Base-by-base conservation (phyloP, 2,888 invertebrate species). In the Cordylochernes scorpioides region DNA sequence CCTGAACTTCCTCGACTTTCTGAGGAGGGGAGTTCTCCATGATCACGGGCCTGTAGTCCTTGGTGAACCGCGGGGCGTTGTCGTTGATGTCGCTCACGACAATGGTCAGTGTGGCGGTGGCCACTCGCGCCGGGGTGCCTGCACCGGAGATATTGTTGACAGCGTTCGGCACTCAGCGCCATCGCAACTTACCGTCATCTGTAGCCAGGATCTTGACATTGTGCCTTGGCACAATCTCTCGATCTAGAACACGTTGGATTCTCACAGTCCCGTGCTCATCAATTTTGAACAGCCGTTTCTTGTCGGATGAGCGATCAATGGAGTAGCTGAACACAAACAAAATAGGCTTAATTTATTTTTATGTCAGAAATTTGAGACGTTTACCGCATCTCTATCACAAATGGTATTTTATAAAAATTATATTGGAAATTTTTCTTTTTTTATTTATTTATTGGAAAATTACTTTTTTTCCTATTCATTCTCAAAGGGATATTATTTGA, bases 261-360 rank as follows among this genome's bases (percentile, higher is more conserved):
- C 44, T 42, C 8, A 54, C 46, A 4, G 44, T 44, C 26, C 53
- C 54, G 27, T 47, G 44, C 27, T 46, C 46, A 33, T 49, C 48
- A 17, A 53, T 53, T 18, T 44, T 45, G 39, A 53, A 53, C 32
- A 53, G 49, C 7, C 52, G 43, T 31, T 47, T 47, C 29, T 47
- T 46, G 35, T 53, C 53, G 5, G 50, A 48, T 36, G 46, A 41
- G 8, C 51, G 46, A 31, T 48, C 48, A 41, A 51, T 49, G 14
- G 48, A 45, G 44, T 51, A 42, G 7, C 39, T 40, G 5, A 3
- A 28, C 24, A 17, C 16, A 9, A 34, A n/a, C n/a, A n/a, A n/a
- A n/a, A n/a, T n/a, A n/a, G n/a, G n/a, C n/a, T n/a, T n/a, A n/a
- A n/a, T n/a, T n/a, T n/a, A n/a, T n/a, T n/a, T n/a, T n/a, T n/a